Percentiles rank a stretch among this genome's conserved stretches.
Conservation (phyloP, 2,113 vertebrate species). For the Oncorhynchus masou region DNA sequence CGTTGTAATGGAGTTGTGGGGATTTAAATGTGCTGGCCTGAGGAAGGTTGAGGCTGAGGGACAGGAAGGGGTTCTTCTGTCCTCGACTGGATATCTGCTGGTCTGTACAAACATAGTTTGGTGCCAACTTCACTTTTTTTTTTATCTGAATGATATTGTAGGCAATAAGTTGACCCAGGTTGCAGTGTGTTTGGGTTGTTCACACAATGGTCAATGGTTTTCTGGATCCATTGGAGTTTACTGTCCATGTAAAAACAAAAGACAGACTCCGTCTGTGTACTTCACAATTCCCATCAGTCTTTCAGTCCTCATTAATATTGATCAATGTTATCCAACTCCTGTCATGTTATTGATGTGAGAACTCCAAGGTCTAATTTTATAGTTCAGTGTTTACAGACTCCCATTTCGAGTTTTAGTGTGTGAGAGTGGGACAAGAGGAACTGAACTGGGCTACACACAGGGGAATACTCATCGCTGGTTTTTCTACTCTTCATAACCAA, state of each 20-base stretch:
- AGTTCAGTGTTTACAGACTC: conserved; percentile 14
- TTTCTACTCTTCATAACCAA: conserved; percentile 43
- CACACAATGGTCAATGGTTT: conserved; percentile 81
- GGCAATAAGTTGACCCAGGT: conserved; percentile 74
- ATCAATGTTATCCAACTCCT: background rate
- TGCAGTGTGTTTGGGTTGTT: conserved; percentile 75
- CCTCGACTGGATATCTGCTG: conserved; percentile 62
- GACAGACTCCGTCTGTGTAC: background rate
- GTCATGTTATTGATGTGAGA: background rate
- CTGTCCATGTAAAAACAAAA: background rate
- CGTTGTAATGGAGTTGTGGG: conserved; percentile 15
- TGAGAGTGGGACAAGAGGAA: conserved; percentile 16
- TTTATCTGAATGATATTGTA: conserved; percentile 65
- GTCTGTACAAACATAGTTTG: conserved; percentile 68
- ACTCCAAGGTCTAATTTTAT: conserved; percentile 2
- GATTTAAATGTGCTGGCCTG: conserved; percentile 33
- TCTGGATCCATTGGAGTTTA: conserved; percentile 5
- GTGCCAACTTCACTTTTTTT: conserved; percentile 78
- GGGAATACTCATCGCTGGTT: conserved; percentile 15
- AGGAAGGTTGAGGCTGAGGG: conserved; percentile 13
- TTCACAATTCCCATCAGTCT: background rate
- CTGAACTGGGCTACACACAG: background rate
- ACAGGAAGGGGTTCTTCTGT: conserved; percentile 17
- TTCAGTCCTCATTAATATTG: background rate
- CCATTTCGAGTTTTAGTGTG: background rate